Percentiles rank a stretch among this genome's conserved stretches.
These are phyloP conservation scores for Drosophila ambigua DNA, from an alignment of 1,140 invertebrate genomes.

Conservation along the genomic window DNA sequence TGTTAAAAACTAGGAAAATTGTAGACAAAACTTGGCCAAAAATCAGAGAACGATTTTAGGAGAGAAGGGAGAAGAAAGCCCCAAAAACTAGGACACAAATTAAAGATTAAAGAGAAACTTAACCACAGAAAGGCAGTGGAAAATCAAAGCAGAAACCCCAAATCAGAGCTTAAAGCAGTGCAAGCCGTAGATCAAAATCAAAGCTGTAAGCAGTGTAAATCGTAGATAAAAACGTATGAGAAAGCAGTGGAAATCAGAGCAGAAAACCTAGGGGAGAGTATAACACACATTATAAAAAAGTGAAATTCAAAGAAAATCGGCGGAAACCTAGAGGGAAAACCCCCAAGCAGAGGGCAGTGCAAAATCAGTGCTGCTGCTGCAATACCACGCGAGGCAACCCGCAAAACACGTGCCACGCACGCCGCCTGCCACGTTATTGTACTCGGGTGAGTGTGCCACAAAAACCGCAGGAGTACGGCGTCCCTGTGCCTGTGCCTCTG, in stretches of 20 bases:
- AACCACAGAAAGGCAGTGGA: not conserved
- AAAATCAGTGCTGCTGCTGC: too few relatives aligned
- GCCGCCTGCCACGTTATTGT: not conserved
- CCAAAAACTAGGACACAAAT: not conserved
- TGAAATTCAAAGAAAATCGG: too few relatives aligned
- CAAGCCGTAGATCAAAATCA: too few relatives aligned
- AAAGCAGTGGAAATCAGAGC: too few relatives aligned
- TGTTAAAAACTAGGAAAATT: too few relatives aligned
- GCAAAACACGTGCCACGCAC: slow-evolving; percentile 26
- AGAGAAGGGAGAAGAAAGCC: not conserved
- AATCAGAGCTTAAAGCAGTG: too few relatives aligned
- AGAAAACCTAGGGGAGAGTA: too few relatives aligned
- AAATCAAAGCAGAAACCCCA: too few relatives aligned
- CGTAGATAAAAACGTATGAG: too few relatives aligned
- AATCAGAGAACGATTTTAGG: not conserved
- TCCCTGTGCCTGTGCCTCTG: too few relatives aligned
- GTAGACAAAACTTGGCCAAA: not conserved
- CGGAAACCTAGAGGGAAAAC: not conserved
- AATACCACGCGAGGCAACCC: not conserved
- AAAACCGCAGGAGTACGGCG: not conserved
- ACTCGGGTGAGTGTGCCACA: slow-evolving; percentile 38
- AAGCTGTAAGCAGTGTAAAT: too few relatives aligned
- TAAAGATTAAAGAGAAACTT: not conserved
- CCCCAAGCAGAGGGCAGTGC: slow-evolving; percentile 2
- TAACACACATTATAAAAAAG: too few relatives aligned